Percentiles rank a stretch among this genome's conserved stretches.
Evolutionary conservation across 1,140 invertebrate species (phyloP).

Genomic region (Rhizoglyphus robini): DNA sequence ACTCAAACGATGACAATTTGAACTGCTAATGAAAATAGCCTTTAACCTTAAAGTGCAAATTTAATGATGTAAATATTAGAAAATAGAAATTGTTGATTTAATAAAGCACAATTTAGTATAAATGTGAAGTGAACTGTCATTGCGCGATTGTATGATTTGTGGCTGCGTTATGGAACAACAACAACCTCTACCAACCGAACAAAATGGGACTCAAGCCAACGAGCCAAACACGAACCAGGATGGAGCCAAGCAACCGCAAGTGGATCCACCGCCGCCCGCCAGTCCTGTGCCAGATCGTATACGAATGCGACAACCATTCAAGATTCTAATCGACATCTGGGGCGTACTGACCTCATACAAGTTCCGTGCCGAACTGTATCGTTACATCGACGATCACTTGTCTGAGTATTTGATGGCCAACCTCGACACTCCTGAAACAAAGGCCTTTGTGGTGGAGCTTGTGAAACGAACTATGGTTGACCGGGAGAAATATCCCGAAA

Average conservation of each 20-base stretch:
- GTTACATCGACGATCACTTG: neutral
- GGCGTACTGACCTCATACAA: neutral
- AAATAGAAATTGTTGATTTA: too few relatives aligned
- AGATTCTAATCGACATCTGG: slow-evolving; percentile 11
- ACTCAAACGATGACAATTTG: neutral
- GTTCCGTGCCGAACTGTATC: neutral
- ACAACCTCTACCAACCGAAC: neutral
- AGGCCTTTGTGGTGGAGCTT: neutral
- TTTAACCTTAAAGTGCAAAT: too few relatives aligned
- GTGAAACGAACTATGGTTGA: neutral
- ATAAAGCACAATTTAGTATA: too few relatives aligned
- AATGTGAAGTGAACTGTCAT: too few relatives aligned
- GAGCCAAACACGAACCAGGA: too few relatives aligned
- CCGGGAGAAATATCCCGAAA: neutral
- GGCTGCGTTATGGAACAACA: neutral
- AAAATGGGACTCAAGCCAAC: too few relatives aligned
- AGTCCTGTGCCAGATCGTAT: too few relatives aligned
- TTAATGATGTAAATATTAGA: too few relatives aligned
- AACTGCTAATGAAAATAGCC: too few relatives aligned
- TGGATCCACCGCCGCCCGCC: too few relatives aligned
- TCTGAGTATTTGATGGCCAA: neutral
- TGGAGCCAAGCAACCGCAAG: too few relatives aligned
- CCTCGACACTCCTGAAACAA: neutral
- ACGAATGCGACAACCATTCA: slow-evolving; percentile 1
- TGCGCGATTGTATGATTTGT: too few relatives aligned